Base-by-base conservation (phyloP, 1,140 invertebrate genomes). In the Paramacrobiotus metropolitanus region DNA sequence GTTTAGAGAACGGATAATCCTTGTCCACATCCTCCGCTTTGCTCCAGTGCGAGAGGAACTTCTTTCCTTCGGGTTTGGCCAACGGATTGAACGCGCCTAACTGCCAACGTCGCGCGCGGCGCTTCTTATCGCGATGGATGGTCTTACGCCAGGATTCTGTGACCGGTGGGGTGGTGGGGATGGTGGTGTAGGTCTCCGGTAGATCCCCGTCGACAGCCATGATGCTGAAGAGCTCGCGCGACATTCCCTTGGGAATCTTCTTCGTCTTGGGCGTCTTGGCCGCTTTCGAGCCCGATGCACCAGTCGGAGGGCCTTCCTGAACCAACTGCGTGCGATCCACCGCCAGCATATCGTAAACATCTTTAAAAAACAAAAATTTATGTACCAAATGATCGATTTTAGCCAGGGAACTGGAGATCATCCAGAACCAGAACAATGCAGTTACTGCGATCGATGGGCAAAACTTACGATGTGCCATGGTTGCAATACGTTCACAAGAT, bases 121-220 rank as follows among this genome's bases (percentile, higher is more conserved):
- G 48, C 28, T 55, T 55, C 24, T 55, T 55, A 24, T 55, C 48
- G 15, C 48, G 48, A 24, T 55, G 15, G 48, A 55, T 28, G 15
- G 48, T 55, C 28, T 55, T 55, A 15, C 28, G 15, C 48, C 48
- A 55, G 48, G 15, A 20, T 15, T 55, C 48, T 4, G 48, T 20
- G 28, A 24, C 15, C 15, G 48, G 48, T 9, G 48, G 15, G 48
- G 48, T 55, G 15, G 15, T 20, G 4, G 48, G 48, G 15, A 55
- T 55, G 24, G 48, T 55, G 15, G 48, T 20, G 48, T 20, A 55
- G 15, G 9, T 4, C 24, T 55, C 48, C 15, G 48, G 48, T 24
- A 55, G 48, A 55, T 55, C 48, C 4, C 48, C 48, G 48, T 55
- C 48, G 15, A 55, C 24, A 28, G 48, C 48, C 48, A 55, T 55